Conservation (phyloP, 2,113 vertebrate species). For the Eublepharis macularius region DNA sequence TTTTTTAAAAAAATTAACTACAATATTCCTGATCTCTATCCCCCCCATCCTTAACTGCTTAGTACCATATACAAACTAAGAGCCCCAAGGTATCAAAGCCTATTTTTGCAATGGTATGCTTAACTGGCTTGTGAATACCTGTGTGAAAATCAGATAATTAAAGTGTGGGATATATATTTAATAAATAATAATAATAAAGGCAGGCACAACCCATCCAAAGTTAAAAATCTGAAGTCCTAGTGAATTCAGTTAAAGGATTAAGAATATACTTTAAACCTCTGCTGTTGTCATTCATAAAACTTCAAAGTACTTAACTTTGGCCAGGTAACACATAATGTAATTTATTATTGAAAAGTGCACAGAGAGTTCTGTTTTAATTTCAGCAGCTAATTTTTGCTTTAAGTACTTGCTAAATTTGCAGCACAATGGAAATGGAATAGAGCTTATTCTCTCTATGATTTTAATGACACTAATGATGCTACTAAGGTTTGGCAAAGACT, state of each 20-base stretch:
- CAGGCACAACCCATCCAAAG: background rate
- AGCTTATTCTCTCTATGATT: fast-evolving
- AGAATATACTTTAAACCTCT: background rate
- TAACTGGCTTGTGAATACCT: background rate
- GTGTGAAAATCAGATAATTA: background rate
- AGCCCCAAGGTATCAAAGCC: background rate
- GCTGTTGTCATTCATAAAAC: too few species aligned
- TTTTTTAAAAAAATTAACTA: too few species aligned
- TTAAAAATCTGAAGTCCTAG: background rate
- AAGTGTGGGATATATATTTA: background rate
- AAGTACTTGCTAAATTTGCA: background rate
- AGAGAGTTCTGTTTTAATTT: background rate
- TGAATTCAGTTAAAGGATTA: background rate
- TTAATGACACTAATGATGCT: fast-evolving
- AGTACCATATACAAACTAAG: background rate
- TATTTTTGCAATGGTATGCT: background rate
- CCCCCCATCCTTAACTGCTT: background rate
- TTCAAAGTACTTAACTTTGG: background rate
- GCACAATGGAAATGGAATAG: fast-evolving
- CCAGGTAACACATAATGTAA: background rate
- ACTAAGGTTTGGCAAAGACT: background rate
- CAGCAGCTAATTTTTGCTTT: background rate
- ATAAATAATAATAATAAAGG: background rate
- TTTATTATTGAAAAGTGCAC: background rate
- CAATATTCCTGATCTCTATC: background rate